These are phyloP conservation scores for Phaenicophaeus curvirostris DNA, from an alignment of 2,797 vertebrate genomes.

Conservation along the genomic window DNA sequence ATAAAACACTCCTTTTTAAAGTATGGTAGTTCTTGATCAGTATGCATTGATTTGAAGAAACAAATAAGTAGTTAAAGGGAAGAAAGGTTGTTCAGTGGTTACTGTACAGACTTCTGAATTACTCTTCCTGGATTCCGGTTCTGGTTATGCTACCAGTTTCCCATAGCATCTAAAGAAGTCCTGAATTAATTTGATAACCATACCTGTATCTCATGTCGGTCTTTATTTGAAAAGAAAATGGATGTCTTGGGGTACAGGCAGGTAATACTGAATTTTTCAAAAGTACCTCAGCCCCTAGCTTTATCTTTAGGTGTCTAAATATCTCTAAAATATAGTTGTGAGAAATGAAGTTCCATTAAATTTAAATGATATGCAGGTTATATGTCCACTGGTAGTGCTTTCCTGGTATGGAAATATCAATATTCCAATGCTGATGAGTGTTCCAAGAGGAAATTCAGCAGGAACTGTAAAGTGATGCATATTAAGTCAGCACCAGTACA, in stretches of 20 bases:
- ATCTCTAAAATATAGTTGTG: neutral
- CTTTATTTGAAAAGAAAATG: neutral
- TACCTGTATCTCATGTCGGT: neutral
- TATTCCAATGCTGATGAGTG: conserved; percentile 22
- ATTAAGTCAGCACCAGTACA: conserved; percentile 31
- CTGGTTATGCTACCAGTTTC: neutral
- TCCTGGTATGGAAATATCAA: conserved; percentile 19
- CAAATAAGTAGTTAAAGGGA: neutral
- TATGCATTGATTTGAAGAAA: neutral
- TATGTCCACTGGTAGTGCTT: neutral
- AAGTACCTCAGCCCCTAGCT: neutral
- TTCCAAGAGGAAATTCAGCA: conserved; percentile 34
- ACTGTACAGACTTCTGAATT: neutral
- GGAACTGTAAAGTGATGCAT: conserved; percentile 5
- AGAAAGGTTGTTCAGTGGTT: neutral
- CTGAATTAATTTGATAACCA: neutral
- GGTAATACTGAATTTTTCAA: neutral
- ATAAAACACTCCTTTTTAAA: neutral
- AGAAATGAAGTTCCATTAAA: conserved; percentile 19
- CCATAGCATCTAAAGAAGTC: neutral
- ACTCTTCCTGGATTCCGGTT: neutral
- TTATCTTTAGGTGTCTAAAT: neutral
- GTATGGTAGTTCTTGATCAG: neutral
- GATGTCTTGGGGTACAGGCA: neutral
- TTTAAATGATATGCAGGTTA: neutral